Conservation (phyloP, 1,140 invertebrate genomes). For the Mizuhopecten yessoensis region DNA sequence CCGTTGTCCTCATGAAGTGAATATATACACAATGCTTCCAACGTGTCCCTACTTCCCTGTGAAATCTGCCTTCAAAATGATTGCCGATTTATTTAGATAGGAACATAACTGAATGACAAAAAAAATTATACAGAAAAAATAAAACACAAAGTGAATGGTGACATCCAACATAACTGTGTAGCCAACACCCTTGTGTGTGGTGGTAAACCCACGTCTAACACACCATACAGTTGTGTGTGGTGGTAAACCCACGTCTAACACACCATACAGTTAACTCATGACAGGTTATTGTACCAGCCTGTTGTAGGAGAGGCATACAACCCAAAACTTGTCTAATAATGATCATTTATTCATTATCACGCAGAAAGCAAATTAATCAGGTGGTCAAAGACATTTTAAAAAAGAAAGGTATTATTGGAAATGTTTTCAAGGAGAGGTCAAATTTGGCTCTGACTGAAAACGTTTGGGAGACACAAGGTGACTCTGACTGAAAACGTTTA, state of each 20-base stretch:
- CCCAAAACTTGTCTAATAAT: no score
- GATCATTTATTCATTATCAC: no score
- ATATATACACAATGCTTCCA: not conserved
- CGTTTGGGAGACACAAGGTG: no score
- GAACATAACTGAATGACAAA: not conserved
- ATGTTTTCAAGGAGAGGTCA: no score
- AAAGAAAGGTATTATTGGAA: no score
- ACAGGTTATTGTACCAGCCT: no score
- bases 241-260: not conserved
- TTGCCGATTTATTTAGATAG: not conserved
- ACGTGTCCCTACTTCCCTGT: not conserved
- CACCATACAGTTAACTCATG: no score
- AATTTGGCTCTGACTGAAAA: no score
- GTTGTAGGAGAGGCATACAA: no score
- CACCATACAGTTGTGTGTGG: not conserved
- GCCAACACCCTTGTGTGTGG: not conserved
- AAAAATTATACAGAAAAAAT: not conserved
- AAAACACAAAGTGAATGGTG: not conserved
- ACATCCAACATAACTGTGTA: not conserved
- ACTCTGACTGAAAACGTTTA: no score
- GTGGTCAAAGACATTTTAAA: no score
- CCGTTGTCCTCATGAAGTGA: not conserved
- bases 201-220: not conserved
- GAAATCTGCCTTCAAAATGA: conserved; percentile 18
- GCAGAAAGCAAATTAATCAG: no score